Evolutionary conservation across 2,797 vertebrate genomes (phyloP).

Genomic region (Brotogeris chrysoptera): DNA sequence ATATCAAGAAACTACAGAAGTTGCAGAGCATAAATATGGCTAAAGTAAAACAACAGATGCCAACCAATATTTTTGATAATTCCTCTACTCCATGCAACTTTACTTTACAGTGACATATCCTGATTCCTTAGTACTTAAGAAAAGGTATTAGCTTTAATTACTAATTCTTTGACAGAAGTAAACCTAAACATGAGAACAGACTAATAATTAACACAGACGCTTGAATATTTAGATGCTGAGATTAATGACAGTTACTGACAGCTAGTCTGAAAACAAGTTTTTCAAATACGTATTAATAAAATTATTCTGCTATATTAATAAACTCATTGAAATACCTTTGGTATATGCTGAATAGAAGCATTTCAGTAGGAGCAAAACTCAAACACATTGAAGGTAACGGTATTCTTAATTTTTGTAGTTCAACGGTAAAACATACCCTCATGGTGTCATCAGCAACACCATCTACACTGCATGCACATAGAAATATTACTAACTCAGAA

Average conservation of each 20-base stretch:
- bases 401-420: background rate
- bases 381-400: background rate
- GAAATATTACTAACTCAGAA: background rate
- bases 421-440: background rate
- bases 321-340: background rate
- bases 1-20: background rate
- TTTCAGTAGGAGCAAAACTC: background rate
- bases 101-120: background rate
- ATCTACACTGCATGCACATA: rapidly evolving
- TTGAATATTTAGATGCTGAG: background rate
- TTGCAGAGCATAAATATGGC: background rate
- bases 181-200: background rate
- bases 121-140: background rate
- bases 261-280: background rate
- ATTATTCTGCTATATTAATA: background rate
- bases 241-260: background rate
- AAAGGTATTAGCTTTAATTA: background rate
- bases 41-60: background rate
- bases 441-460: background rate
- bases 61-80: background rate
- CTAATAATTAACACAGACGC: background rate
- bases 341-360: background rate
- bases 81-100: background rate
- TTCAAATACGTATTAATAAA: background rate
- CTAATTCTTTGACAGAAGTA: background rate